A percentile compares a stretch with the other conserved stretches of the same genome.
phyloP scores from a whole-genome alignment of 2,888 invertebrate species.

The Pemphredon lugubris region DNA sequence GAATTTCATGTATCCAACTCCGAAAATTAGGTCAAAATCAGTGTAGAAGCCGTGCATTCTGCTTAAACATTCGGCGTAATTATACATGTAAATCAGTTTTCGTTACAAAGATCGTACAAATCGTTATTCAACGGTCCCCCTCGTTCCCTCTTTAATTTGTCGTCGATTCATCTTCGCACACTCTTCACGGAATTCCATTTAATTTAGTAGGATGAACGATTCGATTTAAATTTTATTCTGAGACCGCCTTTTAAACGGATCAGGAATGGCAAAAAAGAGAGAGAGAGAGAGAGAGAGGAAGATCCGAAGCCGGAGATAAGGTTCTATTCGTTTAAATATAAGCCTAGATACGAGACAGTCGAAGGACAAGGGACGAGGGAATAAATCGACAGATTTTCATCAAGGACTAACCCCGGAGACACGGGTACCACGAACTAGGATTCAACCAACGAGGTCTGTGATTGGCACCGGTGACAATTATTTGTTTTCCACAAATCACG shows the following conservation, averaged over 20 bases:
- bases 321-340: conserved; percentile 53
- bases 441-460: conserved; percentile 66
- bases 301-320: conserved; percentile 17
- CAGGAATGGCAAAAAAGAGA: not conserved
- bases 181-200: conserved; percentile 3
- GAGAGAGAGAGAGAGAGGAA: not conserved
- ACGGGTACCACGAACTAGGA: conserved; percentile 12
- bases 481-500: conserved; percentile 74
- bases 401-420: conserved; percentile 51
- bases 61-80: too few species aligned
- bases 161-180: not conserved
- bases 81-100: too few species aligned
- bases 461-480: conserved; percentile 75
- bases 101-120: too few species aligned
- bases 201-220: conserved; percentile 36
- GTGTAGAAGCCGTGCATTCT: too few species aligned
- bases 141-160: not conserved
- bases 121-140: not conserved
- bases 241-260: not conserved
- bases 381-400: conserved; percentile 70
- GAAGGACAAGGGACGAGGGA: conserved; percentile 47
- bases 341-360: conserved; percentile 30
- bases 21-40: too few species aligned
- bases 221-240: conserved; percentile 41
- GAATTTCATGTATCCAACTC: too few species aligned